Percentiles rank a stretch among this genome's conserved stretches.
Conservation (phyloP, 2,113 vertebrate species). For the Ictidomys tridecemlineatus region DNA sequence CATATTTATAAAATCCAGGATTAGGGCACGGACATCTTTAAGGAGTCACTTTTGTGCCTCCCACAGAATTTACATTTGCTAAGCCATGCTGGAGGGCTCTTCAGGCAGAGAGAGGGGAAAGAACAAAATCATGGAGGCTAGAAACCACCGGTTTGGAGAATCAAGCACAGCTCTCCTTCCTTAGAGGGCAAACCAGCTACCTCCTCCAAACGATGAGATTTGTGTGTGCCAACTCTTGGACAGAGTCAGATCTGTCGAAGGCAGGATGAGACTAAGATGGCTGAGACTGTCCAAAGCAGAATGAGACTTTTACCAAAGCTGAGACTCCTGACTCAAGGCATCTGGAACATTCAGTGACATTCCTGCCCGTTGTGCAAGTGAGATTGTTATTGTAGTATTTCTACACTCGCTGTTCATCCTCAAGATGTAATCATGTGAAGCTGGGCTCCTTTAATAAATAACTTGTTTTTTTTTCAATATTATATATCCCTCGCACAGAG, state of each 20-base stretch:
- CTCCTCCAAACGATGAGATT: neutral
- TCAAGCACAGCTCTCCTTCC: neutral
- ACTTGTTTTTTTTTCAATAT: neutral
- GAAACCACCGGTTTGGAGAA: neutral
- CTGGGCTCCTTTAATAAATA: neutral
- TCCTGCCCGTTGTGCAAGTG: neutral
- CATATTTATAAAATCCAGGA: neutral
- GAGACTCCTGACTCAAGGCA: neutral
- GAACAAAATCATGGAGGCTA: neutral
- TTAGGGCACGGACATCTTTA: neutral
- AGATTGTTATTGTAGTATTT: neutral
- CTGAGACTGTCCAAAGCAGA: too few species aligned
- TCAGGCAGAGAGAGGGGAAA: neutral
- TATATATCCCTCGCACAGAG: neutral
- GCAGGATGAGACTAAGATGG: neutral
- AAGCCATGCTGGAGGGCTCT: neutral
- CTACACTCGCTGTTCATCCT: neutral
- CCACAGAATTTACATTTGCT: neutral
- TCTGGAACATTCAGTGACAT: rapidly evolving
- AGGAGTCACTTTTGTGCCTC: neutral
- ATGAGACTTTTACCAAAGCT: too few species aligned
- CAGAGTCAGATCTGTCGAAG: neutral
- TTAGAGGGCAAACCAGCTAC: neutral
- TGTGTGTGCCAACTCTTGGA: neutral
- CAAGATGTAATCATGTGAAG: neutral